Conservation (phyloP, 2,113 vertebrate species). For the Scytalopus superciliaris region DNA sequence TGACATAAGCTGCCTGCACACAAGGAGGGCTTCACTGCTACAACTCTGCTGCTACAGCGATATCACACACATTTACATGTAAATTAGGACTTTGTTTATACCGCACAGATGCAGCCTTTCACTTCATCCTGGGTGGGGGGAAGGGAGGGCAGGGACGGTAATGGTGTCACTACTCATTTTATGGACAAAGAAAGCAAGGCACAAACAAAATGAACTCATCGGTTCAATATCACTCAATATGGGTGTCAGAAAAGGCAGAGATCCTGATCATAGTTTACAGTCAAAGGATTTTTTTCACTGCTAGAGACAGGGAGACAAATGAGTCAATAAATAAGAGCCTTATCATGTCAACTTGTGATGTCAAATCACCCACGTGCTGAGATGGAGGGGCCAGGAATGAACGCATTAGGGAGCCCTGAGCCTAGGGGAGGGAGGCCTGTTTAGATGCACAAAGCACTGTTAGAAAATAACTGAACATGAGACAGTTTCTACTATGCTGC, state of each 20-base stretch:
- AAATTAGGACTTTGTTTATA: constrained; percentile 56
- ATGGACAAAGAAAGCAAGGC: background rate
- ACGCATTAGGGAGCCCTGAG: background rate
- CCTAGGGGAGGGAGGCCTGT: background rate
- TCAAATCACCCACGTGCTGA: background rate
- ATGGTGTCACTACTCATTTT: background rate
- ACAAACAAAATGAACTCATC: background rate
- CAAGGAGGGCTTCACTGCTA: constrained; percentile 29
- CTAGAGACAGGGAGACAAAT: background rate
- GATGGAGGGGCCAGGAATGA: background rate
- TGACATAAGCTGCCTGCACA: constrained; percentile 51
- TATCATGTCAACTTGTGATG: background rate
- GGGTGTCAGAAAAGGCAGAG: background rate
- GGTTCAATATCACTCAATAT: background rate
- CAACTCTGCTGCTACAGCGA: constrained; percentile 50
- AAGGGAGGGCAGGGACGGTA: background rate
- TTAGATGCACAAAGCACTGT: background rate
- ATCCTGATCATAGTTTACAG: background rate
- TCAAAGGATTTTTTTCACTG: background rate
- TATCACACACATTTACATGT: constrained; percentile 55
- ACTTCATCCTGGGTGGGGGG: background rate
- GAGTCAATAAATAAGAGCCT: background rate
- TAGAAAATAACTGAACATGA: background rate
- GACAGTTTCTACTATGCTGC: background rate
- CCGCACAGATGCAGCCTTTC: constrained; percentile 51